These are phyloP conservation scores for Oriolus oriolus DNA, from an alignment of 2,113 vertebrate species.

Conservation along the genomic window DNA sequence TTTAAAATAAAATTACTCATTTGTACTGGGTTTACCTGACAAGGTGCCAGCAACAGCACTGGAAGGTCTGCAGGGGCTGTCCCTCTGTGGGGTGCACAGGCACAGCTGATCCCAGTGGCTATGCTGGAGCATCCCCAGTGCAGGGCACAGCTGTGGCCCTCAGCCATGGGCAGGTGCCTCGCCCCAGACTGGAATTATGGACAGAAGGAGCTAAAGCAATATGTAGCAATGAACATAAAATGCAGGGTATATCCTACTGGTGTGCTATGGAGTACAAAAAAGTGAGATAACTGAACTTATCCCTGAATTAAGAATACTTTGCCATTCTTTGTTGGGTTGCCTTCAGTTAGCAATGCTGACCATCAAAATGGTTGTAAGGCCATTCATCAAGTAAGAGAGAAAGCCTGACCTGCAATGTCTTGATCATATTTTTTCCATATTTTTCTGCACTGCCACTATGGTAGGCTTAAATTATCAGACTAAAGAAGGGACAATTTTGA, in stretches of 20 bases:
- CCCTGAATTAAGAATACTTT: background rate
- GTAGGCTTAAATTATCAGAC: background rate
- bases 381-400: background rate
- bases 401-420: background rate
- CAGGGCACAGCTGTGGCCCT: background rate
- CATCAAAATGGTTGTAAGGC: background rate
- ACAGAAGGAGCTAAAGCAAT: background rate
- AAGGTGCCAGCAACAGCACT: background rate
- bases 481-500: background rate
- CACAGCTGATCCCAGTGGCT: rapidly evolving
- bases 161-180: rapidly evolving
- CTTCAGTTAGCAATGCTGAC: background rate
- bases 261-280: background rate
- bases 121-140: rapidly evolving
- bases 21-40: background rate
- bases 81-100: rapidly evolving
- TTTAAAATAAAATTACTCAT: background rate
- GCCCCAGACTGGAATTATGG: rapidly evolving
- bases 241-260: background rate
- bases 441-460: background rate
- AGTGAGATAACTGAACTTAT: background rate
- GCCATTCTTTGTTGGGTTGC: background rate
- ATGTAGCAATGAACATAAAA: background rate
- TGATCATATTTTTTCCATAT: background rate
- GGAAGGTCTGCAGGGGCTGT: rapidly evolving